phyloP scores from a whole-genome alignment of 2,888 invertebrate genomes.

The Anthophora plumipes region DNA sequence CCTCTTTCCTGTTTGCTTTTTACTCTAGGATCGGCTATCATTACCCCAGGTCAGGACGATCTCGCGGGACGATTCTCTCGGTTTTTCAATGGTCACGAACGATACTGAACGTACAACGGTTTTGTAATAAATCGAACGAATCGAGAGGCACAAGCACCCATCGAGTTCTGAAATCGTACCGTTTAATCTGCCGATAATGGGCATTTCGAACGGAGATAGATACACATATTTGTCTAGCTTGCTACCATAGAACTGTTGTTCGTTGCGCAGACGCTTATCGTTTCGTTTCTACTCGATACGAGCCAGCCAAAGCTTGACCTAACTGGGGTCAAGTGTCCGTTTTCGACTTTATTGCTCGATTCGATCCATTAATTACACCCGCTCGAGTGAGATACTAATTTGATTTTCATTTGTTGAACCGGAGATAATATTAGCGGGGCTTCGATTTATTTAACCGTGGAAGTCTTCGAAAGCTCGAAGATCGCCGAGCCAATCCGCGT shows the following conservation, averaged over 20 bases:
- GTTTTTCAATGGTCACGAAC: constrained; percentile 55
- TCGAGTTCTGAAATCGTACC: constrained; percentile 57
- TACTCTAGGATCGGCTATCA: not conserved
- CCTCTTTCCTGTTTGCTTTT: not conserved
- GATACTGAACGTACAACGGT: constrained; percentile 30
- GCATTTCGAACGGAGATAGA: constrained; percentile 50
- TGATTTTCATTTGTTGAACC: not conserved
- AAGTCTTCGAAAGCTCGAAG: too few relatives aligned
- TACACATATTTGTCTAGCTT: constrained; percentile 54
- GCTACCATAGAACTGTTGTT: not conserved
- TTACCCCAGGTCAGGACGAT: constrained; percentile 29
- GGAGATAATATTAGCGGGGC: not conserved
- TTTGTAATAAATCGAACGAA: constrained; percentile 55
- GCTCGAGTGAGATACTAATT: not conserved
- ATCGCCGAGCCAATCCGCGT: too few relatives aligned
- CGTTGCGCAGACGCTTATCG: constrained; percentile 5
- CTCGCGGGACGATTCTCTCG: constrained; percentile 50
- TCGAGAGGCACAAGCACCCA: constrained; percentile 20
- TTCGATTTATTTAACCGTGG: too few relatives aligned
- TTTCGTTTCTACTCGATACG: not conserved
- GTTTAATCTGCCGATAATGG: constrained; percentile 65
- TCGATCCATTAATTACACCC: constrained; percentile 34
- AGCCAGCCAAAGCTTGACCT: too few relatives aligned
- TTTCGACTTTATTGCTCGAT: constrained; percentile 7
- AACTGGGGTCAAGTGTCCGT: constrained; percentile 36